phyloP scores from a whole-genome alignment of 2,113 vertebrate genomes.

The Neofelis nebulosa region DNA sequence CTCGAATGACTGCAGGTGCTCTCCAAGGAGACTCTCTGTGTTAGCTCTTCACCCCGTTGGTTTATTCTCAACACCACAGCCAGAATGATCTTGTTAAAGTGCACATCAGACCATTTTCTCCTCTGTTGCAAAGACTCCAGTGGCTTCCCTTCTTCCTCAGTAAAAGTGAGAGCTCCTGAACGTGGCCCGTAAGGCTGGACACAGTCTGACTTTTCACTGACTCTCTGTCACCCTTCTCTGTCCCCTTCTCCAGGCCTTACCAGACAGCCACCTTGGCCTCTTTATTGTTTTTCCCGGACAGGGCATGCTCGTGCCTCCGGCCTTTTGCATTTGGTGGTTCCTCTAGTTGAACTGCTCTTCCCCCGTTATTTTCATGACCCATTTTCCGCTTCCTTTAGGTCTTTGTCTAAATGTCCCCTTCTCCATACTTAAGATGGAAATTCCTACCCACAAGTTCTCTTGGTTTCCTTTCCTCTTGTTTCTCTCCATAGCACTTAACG shows the following conservation, averaged over 20 bases:
- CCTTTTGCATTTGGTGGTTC: background rate
- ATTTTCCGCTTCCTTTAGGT: background rate
- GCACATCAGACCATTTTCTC: rapidly evolving
- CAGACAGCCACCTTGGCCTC: rapidly evolving
- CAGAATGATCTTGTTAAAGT: too few species aligned
- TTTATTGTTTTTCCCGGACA: rapidly evolving
- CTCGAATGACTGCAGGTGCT: rapidly evolving
- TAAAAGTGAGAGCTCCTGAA: rapidly evolving
- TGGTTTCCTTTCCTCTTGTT: background rate
- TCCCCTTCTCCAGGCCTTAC: background rate
- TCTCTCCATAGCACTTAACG: background rate
- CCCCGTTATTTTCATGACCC: background rate
- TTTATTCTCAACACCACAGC: background rate
- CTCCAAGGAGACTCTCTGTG: background rate
- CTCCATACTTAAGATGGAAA: background rate
- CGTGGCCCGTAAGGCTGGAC: rapidly evolving
- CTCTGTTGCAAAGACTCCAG: rapidly evolving
- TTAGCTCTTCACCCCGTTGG: background rate
- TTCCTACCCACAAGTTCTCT: background rate
- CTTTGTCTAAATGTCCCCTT: background rate
- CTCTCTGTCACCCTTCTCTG: background rate
- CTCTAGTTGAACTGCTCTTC: too few species aligned
- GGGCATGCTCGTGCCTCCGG: background rate
- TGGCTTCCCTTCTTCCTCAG: background rate
- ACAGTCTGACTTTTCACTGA: rapidly evolving